These are phyloP conservation scores for Uromys caudimaculatus DNA, from an alignment of 2,797 vertebrate species.

Conservation along the genomic window DNA sequence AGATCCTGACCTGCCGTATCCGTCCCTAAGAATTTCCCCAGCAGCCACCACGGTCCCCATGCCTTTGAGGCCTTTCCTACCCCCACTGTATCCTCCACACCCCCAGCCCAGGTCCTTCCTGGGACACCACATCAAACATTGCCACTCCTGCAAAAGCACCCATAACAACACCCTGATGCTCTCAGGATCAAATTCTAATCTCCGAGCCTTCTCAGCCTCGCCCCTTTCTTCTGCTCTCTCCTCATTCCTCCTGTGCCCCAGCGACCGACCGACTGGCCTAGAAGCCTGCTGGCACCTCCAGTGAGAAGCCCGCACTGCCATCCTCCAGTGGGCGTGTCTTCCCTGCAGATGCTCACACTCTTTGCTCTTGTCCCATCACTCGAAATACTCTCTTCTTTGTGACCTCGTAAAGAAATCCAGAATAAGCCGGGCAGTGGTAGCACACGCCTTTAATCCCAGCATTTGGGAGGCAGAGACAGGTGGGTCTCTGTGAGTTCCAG, in stretches of 20 bases:
- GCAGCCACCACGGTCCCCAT: neutral
- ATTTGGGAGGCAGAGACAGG: neutral
- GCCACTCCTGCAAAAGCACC: neutral
- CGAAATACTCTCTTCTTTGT: neutral
- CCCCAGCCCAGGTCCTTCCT: neutral
- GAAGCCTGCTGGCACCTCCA: fast-evolving
- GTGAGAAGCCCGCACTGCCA: too few relatives aligned
- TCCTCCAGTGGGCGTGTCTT: neutral
- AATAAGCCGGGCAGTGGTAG: neutral
- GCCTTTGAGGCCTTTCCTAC: neutral
- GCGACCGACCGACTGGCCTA: too few relatives aligned
- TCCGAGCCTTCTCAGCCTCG: neutral
- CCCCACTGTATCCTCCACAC: neutral
- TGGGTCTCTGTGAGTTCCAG: neutral
- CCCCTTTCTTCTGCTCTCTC: neutral
- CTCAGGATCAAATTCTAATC: neutral
- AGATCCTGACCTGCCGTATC: neutral
- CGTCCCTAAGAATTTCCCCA: neutral
- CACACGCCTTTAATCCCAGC: neutral
- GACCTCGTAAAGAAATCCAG: neutral
- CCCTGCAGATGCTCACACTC: neutral
- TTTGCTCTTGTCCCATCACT: neutral
- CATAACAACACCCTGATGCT: neutral
- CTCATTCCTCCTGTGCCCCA: neutral
- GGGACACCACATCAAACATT: neutral